Base-by-base conservation (phyloP, 2,797 vertebrate genomes). In the Toxotes lorentzi region DNA sequence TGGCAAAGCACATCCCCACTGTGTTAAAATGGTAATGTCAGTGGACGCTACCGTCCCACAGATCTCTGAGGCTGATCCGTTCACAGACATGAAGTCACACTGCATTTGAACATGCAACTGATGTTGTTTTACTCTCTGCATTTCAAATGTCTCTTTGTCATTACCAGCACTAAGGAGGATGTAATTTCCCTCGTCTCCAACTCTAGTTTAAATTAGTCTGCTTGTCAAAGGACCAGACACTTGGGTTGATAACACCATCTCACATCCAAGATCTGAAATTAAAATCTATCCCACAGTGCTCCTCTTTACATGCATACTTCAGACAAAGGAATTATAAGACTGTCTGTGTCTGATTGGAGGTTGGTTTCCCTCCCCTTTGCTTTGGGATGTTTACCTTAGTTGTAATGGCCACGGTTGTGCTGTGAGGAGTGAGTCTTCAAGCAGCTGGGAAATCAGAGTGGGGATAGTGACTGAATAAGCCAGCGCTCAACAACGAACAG, bases 61-160 rank as follows among this genome's bases (percentile, higher is more conserved):
- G 65, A 88, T 75, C 71, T 76, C 40, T 48, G 14, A 43, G 13
- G 32, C 23, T 68, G 65, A 86, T 88, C 78, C 78, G 66, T 71
- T 50, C 78, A 73, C 47, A 45, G 77, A 82, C 70, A 68, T 50
- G 65, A 60, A 24, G 70, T 75, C 69, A 69, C 45, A 83, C 41
- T 17, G 71, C 35, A 65, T 72, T 60, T 58, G 14, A 53, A 58
- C 19, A 0, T 2, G 0, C 14, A 19, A 83, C 45, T 79, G 56
- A 84, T 83, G 82, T 50, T 0, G 27, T 71, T 76, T 87, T 85
- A 79, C 85, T 83, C 82, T 86, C 76, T 82, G 82, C 78, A 73
- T 76, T 86, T 91, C 79, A 85, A 87, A 86, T 68, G 47, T 47
- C 35, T 72, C 74, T 82, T 82, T 41, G 78, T 84, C 80, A 70